Percentiles rank a stretch among this genome's conserved stretches.
Evolutionary conservation across 37 sponge, comb jelly and placozoan species (phyloP).

Genomic region (Eunapius fragilis): DNA sequence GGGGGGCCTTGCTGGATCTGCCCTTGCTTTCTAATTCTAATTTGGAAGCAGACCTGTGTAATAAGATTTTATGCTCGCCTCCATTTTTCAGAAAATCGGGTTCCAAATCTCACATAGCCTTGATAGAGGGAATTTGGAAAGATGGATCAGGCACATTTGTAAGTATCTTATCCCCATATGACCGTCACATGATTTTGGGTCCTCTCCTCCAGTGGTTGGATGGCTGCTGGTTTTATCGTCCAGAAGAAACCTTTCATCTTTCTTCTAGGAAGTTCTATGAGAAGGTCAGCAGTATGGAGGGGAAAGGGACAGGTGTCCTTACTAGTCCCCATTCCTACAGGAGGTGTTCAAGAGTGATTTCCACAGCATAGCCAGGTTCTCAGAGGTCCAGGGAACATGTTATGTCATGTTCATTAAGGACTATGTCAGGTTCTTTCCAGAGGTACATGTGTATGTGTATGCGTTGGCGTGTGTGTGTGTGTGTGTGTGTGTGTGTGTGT

Average conservation of each 20-base stretch:
- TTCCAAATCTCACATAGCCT: slow-evolving; percentile 62
- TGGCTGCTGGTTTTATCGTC: slow-evolving; percentile 87
- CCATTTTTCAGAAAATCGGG: slow-evolving; percentile 6
- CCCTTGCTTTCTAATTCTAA: neutral
- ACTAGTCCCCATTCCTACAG: slow-evolving; percentile 10
- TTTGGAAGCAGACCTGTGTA: neutral
- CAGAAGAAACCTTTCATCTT: slow-evolving; percentile 88
- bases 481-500: too few relatives aligned
- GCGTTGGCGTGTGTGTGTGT: neutral
- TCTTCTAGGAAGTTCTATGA: slow-evolving; percentile 79
- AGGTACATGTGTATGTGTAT: slow-evolving; percentile 9
- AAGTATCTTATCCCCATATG: neutral
- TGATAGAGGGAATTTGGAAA: slow-evolving; percentile 78
- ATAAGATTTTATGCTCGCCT: neutral
- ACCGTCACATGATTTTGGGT: too few relatives aligned
- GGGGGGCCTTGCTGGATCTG: too few relatives aligned
- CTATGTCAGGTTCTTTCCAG: slow-evolving; percentile 59
- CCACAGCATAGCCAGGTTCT: slow-evolving; percentile 37
- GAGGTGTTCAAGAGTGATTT: slow-evolving; percentile 90
- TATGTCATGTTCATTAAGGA: slow-evolving; percentile 69
- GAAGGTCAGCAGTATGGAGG: slow-evolving; percentile 28
- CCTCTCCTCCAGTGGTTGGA: slow-evolving; percentile 63
- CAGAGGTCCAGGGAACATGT: slow-evolving; percentile 53
- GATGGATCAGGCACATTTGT: slow-evolving; percentile 42
- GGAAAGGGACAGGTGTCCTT: neutral